Base-by-base conservation (phyloP, 2,797 vertebrate species). In the Pangasius mekongensis region DNA sequence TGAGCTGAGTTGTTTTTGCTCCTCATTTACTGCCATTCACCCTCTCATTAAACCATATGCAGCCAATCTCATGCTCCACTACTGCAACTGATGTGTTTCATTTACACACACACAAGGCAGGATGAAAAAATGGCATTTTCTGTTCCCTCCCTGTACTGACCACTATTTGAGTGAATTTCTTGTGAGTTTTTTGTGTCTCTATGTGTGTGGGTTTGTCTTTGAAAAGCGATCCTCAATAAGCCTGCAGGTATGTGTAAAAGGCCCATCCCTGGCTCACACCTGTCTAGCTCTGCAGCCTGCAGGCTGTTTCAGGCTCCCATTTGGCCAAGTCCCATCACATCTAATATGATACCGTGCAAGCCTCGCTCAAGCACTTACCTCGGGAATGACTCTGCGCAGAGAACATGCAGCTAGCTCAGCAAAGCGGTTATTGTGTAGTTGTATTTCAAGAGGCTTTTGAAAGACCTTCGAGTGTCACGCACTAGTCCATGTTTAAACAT, bases 201-300 rank as follows among this genome's bases (percentile, higher is more conserved):
- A 76, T 77, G 69, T 89, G 91, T 86, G 86, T 89, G 87, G 89
- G 88, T 86, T 87, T 89, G 89, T 87, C 85, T 88, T 67, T 67
- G 77, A 80, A 89, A 93, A 90, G 88, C 69, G 89, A 93, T 90
- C 88, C 88, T 89, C 60, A 86, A 88, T 89, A 92, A 87, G 88
- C 87, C 89, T 27, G 88, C 83, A 93, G 94, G 82, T 20, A 87
- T 92, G 89, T 88, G 85, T 91, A 90, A 92, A 36, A 90, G 91
- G 90, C 85, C 27, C 86, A 81, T 87, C 88, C 89, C 80, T 78
- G 84, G 77, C 91, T 89, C 94, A 94, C 95, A 96, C 95, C 95
- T 96, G 94, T 95, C 93, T 93, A 88, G 87, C 81, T 93, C 91
- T 92, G 85, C 80, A 94, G 93, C 93, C 94, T 90, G 69, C 78